Base-by-base conservation (phyloP, 2,888 invertebrate genomes). In the Lysandra bellargus region DNA sequence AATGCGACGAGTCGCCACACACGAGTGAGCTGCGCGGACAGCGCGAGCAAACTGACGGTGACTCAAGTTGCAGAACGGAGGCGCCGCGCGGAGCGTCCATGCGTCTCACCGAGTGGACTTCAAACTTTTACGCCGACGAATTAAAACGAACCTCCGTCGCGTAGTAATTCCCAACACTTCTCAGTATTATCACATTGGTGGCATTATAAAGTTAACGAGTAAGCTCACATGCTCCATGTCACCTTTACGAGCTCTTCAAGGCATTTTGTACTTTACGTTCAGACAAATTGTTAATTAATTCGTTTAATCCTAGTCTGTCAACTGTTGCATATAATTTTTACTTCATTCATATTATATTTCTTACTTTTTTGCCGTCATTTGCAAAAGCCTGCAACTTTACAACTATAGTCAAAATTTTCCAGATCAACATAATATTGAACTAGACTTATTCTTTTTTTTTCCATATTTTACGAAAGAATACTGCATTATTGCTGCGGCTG, bases 1-100 rank as follows among this genome's bases (percentile, higher is more conserved):
- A 84, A 33, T 69, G 69, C 69, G 69, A 69, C 69, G 23, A 37
- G 85, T 84, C 82, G 84, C 84, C 81, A 83, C 83, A 88, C 89
- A 90, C 94, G 92, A 90, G 93, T 89, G 90, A 89, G 92, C 93
- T 88, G 91, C 93, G 92, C 94, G 90, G 89, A 87, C 87, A 88
- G 92, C 93, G 93, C 92, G 85, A 91, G 91, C 94, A 91, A 90
- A 94, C 94, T 93, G 91, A 40, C 12, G 9, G 44, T 61, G 49
- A 79, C 75, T 79, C 79, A 79, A 90, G 86, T 87, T 84, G 87
- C 69, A 69, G 64, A 64, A 69, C 33, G 12, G 33, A 69, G 33
- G 69, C 69, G 69, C 69, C 69, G 87, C 87, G 85, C 84, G 85
- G 87, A 86, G 88, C 88, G 87, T 88, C 88, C 88, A 87, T 87